phyloP scores from a whole-genome alignment of 1,140 invertebrate species.

The Acromyrmex heyeri region DNA sequence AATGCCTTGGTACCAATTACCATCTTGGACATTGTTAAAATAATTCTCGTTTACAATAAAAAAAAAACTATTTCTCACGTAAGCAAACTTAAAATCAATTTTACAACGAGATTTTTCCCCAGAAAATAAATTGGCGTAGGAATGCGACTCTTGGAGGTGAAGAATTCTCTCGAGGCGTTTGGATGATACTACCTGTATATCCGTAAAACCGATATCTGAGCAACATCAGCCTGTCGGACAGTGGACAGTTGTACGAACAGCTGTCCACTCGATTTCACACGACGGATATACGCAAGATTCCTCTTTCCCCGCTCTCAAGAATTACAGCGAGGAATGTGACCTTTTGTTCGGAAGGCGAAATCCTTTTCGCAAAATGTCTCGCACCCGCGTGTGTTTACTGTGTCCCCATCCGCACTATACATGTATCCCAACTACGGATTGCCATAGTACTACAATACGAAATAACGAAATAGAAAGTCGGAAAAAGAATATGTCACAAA shows the following conservation, averaged over 20 bases:
- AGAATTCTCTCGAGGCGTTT: slow-evolving; percentile 21
- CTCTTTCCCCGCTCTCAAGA: slow-evolving; percentile 66
- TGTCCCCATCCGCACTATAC: slow-evolving; percentile 10
- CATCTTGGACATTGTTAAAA: background rate
- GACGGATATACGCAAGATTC: slow-evolving; percentile 62
- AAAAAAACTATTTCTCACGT: background rate
- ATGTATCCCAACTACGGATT: slow-evolving; percentile 24
- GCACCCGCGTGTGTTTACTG: slow-evolving; percentile 4
- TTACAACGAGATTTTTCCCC: slow-evolving; percentile 17
- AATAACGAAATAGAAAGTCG: slow-evolving; percentile 49
- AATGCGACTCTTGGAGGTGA: slow-evolving; percentile 24
- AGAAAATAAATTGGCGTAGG: slow-evolving; percentile 19
- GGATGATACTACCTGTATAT: slow-evolving; percentile 61
- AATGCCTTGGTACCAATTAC: background rate
- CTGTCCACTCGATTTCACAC: slow-evolving; percentile 79
- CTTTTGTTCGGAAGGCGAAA: slow-evolving; percentile 47
- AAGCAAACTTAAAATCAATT: slow-evolving; percentile 4
- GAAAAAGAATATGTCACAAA: background rate
- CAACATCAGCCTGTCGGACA: slow-evolving; percentile 54
- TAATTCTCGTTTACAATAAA: background rate
- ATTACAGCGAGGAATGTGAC: slow-evolving; percentile 65
- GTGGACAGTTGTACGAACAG: slow-evolving; percentile 59
- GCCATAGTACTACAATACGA: background rate
- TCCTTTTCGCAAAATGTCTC: slow-evolving; percentile 43
- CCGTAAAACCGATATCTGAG: slow-evolving; percentile 63